A percentile compares a stretch with the other conserved stretches of the same genome.
Conservation (phyloP, 1,140 invertebrate species). For the Drosophila kepulauana region DNA sequence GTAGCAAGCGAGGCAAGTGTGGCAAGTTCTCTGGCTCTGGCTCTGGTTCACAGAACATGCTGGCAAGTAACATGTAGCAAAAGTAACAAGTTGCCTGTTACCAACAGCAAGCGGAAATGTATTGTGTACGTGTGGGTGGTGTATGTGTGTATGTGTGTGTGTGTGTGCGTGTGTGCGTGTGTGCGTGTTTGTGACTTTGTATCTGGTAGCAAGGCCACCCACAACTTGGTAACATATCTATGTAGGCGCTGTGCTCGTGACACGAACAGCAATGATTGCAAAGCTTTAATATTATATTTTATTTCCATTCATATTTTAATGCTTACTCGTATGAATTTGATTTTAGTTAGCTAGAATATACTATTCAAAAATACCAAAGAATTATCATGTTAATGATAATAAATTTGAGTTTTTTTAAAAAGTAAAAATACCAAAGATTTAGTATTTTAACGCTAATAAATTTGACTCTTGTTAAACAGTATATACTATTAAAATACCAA, state of each 20-base stretch:
- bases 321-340: no score
- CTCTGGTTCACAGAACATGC: not conserved
- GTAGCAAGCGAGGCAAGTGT: not conserved
- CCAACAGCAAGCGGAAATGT: conserved; percentile 19
- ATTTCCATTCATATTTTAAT: no score
- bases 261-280: not conserved
- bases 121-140: conserved; percentile 12
- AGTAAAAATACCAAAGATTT: no score
- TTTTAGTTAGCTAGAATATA: no score
- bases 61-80: conserved; percentile 12
- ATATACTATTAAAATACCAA: no score
- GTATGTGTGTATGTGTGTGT: conserved; percentile 1
- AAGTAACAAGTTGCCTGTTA: conserved; percentile 24
- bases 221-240: conserved; percentile 5
- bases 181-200: conserved; percentile 2
- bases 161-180: not conserved
- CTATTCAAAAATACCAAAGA: no score
- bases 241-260: not conserved
- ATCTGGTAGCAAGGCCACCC: not conserved
- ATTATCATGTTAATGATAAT: no score
- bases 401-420: no score
- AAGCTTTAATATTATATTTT: no score
- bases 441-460: no score
- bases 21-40: not conserved
- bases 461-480: no score